Evolutionary conservation across 2,888 invertebrate species (phyloP), one percentile per base, ranked within the genome.

Genomic region (Boloria selene): DNA sequence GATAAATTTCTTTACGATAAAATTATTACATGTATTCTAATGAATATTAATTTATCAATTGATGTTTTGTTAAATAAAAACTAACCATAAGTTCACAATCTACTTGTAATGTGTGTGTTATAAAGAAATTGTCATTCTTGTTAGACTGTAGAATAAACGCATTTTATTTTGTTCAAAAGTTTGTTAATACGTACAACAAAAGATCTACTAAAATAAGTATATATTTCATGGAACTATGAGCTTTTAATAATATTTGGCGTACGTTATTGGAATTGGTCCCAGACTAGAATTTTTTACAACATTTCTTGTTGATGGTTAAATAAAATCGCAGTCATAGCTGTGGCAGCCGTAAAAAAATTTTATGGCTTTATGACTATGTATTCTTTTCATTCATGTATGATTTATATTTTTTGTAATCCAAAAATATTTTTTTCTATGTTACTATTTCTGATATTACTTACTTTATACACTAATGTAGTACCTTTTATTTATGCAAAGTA

Each of bases 311-410:
- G 70, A 74, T 75, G 75, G 74, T 72, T 73, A 76, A 79, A 80
- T 79, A 81, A 80, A 82, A 79, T 84, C 77, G 77, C 80, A 77
- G 81, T 82, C 81, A 84, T 76, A 77, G 74, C 74, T 72, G 77
- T 71, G 73, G 74, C 65, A 74, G 73, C 78, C 80, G 77, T 87
- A 85, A 87, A 86, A 87, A 86, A 70, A 77, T 78, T 79, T 83
- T 83, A 83, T 84, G 58, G 80, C 78, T 77, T 69, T 72, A 72
- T 78, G 78, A 79, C 82, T 77, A 81, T 81, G 79, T 79, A 79
- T 80, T 45, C 63, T 63, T 65, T 83, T 79, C 78, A 84, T 85
- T 81, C 84, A 81, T 79, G 69, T 72, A 76, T 72, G 13, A 26
- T 45, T 22, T 45, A 45, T 45, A 22, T 26, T 13, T 16, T 45